Evolutionary conservation across 1,140 invertebrate genomes (phyloP), one percentile per base, ranked within the genome.

Genomic region (Paraescarpia echinospica): DNA sequence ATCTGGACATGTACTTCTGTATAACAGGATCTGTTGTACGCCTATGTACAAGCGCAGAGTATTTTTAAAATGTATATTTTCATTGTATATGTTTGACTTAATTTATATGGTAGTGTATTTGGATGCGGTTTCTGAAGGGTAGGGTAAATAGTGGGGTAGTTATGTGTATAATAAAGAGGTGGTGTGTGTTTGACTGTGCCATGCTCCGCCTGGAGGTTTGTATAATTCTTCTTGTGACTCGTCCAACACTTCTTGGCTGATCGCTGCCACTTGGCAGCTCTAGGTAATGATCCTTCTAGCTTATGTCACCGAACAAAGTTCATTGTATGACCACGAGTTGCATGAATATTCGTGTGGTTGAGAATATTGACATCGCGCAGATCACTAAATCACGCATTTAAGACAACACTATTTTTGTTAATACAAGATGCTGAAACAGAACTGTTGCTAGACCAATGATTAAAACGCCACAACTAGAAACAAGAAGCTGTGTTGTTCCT

Each of bases 41-140:
- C 59, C 27, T 14, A 77, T 18, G 18, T 77, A 27, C 59, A 77
- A 18, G 59, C 22, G 27, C 22, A 77, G 59, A 18, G 27, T 77
- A 77, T 77, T 77, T 77, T 77, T 77, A 77, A 41, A 77, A 77
- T 77, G 59, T 77, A 77, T 31, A 77, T 77, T 77, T 77, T 77
- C 18, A 22, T 18, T 77, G 59, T 77, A 77, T 77, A 77, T 6
- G 59, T 77, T 77, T 77, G 59, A 77, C 59, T 77, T 77, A 77
- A 77, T 77, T 77, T 77, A 77, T 77, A 77, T 77, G 59, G 8
- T 27, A 77, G 8, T 77, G 59, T 27, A 77, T 0, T 31, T 18
- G 4, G 59, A 77, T 31, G 4, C 0, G 59, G 59, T 77, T 77
- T 77, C 59, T 22, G 59, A 27, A 77, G 59, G 59, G 59, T 31